Evolutionary conservation across 2,888 invertebrate genomes (phyloP), one percentile per base, ranked within the genome.

Genomic region (Platycnemis pennipes): DNA sequence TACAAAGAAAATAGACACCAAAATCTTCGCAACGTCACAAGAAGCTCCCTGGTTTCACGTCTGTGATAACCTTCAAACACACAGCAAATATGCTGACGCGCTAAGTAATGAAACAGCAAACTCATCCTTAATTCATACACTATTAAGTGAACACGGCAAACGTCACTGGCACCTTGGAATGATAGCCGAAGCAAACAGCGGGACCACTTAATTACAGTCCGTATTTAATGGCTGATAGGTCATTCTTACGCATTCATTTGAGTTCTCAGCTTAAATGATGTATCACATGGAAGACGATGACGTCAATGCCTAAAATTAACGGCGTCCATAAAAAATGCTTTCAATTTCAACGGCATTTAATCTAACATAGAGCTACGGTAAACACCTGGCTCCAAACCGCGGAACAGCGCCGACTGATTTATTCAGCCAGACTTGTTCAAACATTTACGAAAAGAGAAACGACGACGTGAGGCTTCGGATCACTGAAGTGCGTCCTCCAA

Each of bases 101-200:
- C 37, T 63, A 31, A 31, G 37, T 77, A 77, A 77, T 37, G 77
- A 77, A 77, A 37, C 5, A 8, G 16, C 37, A 37, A 37, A 77
- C 11, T 77, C 77, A 4, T 37, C 31, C 37, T 37, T 37, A 77
- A 77, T 77, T 77, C 37, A 77, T 77, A 77, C 77, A 37, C 77
- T 11, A 37, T 37, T 77, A 31, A 37, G 77, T 37, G 37, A 31
- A 77, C 77, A 77, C 77, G 26, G 37, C 37, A 37, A 77, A 77
- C 77, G 77, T 77, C 77, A 77, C 37, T 2, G 31, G 77, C 77
- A 77, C 77, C 77, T 77, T 77, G 77, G 77, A 37, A 77, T 77
- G 37, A 77, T 77, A 77, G 77, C 31, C 13, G 13, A 37, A 77
- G 31, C 37, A 77, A 77, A 77, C 77, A 77, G 31, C 37, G 77